A percentile compares a stretch with the other conserved stretches of the same genome.
Evolutionary conservation across 2,888 invertebrate species (phyloP).

Genomic region (Drosophila fulvimacula): DNA sequence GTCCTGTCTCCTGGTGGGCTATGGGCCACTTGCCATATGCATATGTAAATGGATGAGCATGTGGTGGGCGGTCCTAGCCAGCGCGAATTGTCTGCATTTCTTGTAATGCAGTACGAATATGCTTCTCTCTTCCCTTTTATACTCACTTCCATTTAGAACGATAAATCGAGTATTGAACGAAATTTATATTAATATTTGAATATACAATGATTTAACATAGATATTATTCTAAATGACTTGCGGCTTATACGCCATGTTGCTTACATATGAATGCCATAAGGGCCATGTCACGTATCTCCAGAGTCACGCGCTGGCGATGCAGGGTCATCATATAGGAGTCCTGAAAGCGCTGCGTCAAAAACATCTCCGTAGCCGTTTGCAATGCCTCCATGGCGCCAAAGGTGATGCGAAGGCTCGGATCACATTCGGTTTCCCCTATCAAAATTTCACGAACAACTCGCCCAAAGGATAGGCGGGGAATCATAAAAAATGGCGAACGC

Average conservation of each 20-base stretch:
- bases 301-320: conserved; percentile 85
- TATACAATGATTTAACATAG: background rate
- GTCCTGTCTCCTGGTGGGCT: too few relatives aligned
- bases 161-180: background rate
- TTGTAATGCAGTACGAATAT: background rate
- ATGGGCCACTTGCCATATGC: too few relatives aligned
- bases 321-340: conserved; percentile 84
- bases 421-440: accelerated
- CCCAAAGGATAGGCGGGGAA: conserved; percentile 31
- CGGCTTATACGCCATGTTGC: conserved; percentile 10
- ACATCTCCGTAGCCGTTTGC: conserved; percentile 85
- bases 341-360: conserved; percentile 85
- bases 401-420: conserved; percentile 5
- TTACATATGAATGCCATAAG: conserved; percentile 83
- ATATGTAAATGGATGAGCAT: too few relatives aligned
- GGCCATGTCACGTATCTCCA: conserved; percentile 84
- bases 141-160: background rate
- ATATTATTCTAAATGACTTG: background rate
- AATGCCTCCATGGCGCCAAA: conserved; percentile 56
- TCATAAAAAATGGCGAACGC: conserved; percentile 7
- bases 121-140: background rate
- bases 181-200: background rate
- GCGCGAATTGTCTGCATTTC: too few relatives aligned
- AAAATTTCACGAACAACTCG: conserved; percentile 41
- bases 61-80: background rate